Conservation (phyloP, 2,113 vertebrate genomes). For the Petrocephalus microphthalmus region DNA sequence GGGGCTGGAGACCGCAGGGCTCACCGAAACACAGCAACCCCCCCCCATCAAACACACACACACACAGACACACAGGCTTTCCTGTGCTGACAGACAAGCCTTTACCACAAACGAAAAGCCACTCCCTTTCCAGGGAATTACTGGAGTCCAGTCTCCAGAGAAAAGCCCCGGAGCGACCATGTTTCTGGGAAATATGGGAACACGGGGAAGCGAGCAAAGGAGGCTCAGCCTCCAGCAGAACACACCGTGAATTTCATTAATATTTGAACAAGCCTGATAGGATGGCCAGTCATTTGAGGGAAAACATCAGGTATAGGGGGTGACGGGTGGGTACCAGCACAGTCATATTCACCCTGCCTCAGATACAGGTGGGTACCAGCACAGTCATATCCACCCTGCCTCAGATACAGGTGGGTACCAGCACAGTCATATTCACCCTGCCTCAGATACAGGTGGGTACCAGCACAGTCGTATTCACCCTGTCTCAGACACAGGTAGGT, state of each 20-base stretch:
- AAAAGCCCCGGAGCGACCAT: not conserved
- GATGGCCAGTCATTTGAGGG: not conserved
- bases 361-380: not conserved
- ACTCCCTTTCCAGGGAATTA: not conserved
- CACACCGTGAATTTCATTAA: not conserved
- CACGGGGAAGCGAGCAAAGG: not conserved
- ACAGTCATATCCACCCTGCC: not conserved
- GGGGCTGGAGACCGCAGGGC: constrained; percentile 9
- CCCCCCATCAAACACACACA: constrained; percentile 36
- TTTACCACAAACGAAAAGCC: not conserved
- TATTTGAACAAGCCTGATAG: not conserved
- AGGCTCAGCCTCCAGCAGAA: not conserved
- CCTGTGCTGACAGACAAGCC: not conserved
- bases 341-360: not conserved
- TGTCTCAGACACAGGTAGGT: too few species aligned
- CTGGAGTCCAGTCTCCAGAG: not conserved
- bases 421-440: not conserved
- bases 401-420: not conserved
- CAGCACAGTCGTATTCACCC: not conserved
- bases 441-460: not conserved
- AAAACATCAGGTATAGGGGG: not conserved
- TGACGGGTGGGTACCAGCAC: too few species aligned
- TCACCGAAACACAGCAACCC: constrained; percentile 41
- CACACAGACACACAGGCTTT: not conserved
- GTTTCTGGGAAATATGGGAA: not conserved